These are phyloP conservation scores for Petromus typicus DNA, from an alignment of 2,113 vertebrate species.

Conservation along the genomic window DNA sequence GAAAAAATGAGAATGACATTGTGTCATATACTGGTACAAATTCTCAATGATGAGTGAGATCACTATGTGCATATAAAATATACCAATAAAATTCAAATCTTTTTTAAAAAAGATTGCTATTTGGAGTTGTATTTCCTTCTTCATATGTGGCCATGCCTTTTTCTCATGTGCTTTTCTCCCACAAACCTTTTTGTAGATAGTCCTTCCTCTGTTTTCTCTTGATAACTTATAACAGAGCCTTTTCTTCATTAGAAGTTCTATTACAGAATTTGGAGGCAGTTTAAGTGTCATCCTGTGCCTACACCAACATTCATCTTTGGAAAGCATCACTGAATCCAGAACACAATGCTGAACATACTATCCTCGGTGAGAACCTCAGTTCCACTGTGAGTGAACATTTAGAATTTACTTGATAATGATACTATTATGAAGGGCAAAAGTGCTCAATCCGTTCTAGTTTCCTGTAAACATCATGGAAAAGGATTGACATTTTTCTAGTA, in stretches of 20 bases:
- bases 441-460: background rate
- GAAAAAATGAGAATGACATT: no score
- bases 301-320: background rate
- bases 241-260: background rate
- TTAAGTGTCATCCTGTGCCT: background rate
- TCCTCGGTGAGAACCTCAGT: background rate
- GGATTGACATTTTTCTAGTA: background rate
- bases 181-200: background rate
- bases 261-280: background rate
- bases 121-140: background rate
- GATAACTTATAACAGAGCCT: background rate
- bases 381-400: background rate
- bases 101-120: background rate
- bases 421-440: background rate
- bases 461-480: background rate
- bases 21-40: no score
- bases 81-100: no score
- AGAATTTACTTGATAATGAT: background rate
- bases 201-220: background rate
- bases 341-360: background rate
- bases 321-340: background rate
- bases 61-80: no score
- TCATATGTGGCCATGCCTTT: background rate
- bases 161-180: background rate
- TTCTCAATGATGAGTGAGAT: no score